Evolutionary conservation across 2,797 vertebrate species (phyloP).

Genomic region (Mastacembelus armatus): DNA sequence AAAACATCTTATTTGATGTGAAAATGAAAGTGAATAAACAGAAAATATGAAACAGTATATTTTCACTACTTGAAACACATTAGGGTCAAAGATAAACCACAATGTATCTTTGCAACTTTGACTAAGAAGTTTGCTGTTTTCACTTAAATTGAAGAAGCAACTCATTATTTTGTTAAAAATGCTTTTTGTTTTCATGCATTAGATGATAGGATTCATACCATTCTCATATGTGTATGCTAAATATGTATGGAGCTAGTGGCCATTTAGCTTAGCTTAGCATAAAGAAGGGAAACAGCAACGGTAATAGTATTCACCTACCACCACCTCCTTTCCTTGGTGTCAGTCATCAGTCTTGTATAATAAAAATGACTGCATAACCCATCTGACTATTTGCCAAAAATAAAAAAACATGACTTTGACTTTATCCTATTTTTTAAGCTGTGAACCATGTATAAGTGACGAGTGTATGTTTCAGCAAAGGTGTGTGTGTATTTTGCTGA

Average conservation of each 20-base stretch:
- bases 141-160: neutral
- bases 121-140: neutral
- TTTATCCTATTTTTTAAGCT: conserved; percentile 40
- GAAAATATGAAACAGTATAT: neutral
- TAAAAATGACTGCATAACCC: neutral
- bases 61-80: neutral
- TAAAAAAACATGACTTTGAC: conserved; percentile 2
- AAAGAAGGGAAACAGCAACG: neutral
- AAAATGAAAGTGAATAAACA: neutral
- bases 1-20: neutral
- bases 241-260: neutral
- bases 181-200: neutral
- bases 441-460: conserved; percentile 44
- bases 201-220: neutral
- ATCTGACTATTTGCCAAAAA: neutral
- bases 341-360: conserved; percentile 3
- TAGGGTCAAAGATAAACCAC: conserved; percentile 1
- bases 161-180: neutral
- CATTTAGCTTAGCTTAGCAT: conserved; percentile 3
- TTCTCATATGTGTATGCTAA: neutral
- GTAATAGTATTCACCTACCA: conserved; percentile 5
- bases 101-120: neutral
- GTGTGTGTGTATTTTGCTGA: conserved; percentile 72
- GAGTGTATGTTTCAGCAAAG: conserved; percentile 46
- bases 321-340: neutral